Base-by-base conservation (phyloP, 2,888 invertebrate genomes). In the Polyommatus icarus region DNA sequence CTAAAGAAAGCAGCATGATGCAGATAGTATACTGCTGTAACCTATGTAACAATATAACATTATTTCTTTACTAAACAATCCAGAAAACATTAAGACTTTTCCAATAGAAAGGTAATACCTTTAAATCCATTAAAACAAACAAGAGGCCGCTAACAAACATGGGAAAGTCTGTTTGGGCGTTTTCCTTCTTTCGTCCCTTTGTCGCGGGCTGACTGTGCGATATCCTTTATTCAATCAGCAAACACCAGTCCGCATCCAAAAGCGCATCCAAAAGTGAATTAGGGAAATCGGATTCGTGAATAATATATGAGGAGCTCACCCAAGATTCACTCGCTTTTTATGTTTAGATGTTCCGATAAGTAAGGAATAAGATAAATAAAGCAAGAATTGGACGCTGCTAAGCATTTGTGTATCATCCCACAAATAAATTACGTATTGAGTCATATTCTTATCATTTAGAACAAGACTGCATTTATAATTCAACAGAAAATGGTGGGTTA, bases 181-280 rank as follows among this genome's bases (percentile, higher is more conserved):
- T 79, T 82, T 82, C 83, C 79, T 72, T 82, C 81, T 79, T 80
- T 79, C 80, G 77, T 82, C 80, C 81, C 80, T 84, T 80, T 80
- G 80, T 80, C 80, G 79, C 77, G 79, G 81, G 80, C 83, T 83
- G 85, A 84, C 84, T 82, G 81, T 81, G 84, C 85, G 80, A 82
- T 86, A 84, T 83, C 84, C 84, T 87, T 86, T 86, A 87, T 87
- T 85, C 87, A 87, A 87, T 87, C 85, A 86, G 83, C 82, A 79
- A 77, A 75, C 80, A 78, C 73, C 80, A 78, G 77, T 76, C 77
- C 73, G 76, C 79, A 79, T 80, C 78, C 79, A 81, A 78, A 78
- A 77, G 77, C 76, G 80, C 78, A 81, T 78, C 80, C 76, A 46
- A 78, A 78, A 81, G 78, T 71, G 79, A 79, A 78, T 79, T 79